Conservation (phyloP, 2,113 vertebrate species). For the Chamaea fasciata region DNA sequence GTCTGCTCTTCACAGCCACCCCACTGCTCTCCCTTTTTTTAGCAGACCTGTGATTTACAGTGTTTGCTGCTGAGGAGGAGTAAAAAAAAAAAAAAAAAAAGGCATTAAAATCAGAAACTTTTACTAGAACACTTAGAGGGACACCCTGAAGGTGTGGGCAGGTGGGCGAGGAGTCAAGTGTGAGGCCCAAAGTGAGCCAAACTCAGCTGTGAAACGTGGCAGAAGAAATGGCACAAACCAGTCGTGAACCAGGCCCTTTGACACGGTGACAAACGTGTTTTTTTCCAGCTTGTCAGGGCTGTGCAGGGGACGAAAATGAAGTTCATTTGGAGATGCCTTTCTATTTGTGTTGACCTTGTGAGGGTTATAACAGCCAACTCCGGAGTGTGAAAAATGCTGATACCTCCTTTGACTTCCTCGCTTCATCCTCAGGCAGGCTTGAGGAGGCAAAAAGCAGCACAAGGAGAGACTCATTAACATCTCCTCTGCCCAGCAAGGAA, state of each 20-base stretch:
- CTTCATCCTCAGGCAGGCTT: background rate
- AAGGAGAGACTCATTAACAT: background rate
- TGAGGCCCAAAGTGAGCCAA: background rate
- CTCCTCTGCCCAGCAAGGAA: background rate
- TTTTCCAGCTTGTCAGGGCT: background rate
- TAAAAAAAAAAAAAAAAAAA: background rate
- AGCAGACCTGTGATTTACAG: background rate
- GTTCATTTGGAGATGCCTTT: background rate
- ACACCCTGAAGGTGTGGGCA: background rate
- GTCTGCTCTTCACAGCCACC: background rate
- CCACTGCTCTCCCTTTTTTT: background rate
- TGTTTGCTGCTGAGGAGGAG: background rate
- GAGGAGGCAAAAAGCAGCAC: background rate
- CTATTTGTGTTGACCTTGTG: background rate
- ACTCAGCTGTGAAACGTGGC: background rate
- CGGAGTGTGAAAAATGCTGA: background rate
- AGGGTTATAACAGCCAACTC: background rate
- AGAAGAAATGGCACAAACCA: background rate
- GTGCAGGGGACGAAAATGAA: background rate
- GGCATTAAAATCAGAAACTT: background rate
- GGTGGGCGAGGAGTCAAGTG: background rate
- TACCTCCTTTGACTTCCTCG: background rate
- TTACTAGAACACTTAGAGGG: background rate
- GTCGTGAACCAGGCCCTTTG: background rate
- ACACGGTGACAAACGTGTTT: background rate